These are phyloP conservation scores for Carassius gibelio DNA, from an alignment of 2,113 vertebrate genomes.

Conservation along the genomic window DNA sequence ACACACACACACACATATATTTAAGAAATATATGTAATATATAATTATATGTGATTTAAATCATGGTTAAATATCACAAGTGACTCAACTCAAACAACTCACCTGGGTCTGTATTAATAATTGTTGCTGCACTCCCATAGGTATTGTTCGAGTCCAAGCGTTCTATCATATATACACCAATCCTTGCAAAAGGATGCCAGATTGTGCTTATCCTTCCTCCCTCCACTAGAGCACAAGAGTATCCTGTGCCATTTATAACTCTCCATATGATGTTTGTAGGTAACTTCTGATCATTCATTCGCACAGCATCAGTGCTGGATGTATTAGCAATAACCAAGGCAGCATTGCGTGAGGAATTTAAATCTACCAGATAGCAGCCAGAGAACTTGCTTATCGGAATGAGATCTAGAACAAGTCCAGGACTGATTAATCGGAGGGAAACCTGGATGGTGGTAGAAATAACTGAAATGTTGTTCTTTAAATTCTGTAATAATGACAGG, in stretches of 20 bases:
- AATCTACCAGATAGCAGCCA: constrained; percentile 59
- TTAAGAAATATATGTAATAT: no score
- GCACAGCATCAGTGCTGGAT: neutral
- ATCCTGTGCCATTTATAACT: neutral
- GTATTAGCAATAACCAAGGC: constrained; percentile 62
- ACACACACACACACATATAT: no score
- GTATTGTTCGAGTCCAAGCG: neutral
- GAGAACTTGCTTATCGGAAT: constrained; percentile 55
- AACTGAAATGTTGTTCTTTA: neutral
- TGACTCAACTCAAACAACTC: constrained; percentile 6
- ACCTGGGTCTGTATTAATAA: constrained; percentile 68
- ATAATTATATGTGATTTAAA: no score
- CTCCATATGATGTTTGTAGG: neutral
- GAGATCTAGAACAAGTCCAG: constrained; percentile 47
- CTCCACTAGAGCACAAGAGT: rapidly evolving
- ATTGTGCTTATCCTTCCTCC: constrained; percentile 29
- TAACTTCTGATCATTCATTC: rapidly evolving
- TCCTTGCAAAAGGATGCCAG: constrained; percentile 66
- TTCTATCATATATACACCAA: constrained; percentile 62
- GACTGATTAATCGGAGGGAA: constrained; percentile 62
- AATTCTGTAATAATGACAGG: neutral
- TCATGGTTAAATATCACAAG: neutral
- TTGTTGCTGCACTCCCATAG: constrained; percentile 50
- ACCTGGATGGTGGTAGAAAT: constrained; percentile 43
- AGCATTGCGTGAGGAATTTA: rapidly evolving